phyloP scores from a whole-genome alignment of 92 coral and sea anemone genomes.

The Palythoa grandis region DNA sequence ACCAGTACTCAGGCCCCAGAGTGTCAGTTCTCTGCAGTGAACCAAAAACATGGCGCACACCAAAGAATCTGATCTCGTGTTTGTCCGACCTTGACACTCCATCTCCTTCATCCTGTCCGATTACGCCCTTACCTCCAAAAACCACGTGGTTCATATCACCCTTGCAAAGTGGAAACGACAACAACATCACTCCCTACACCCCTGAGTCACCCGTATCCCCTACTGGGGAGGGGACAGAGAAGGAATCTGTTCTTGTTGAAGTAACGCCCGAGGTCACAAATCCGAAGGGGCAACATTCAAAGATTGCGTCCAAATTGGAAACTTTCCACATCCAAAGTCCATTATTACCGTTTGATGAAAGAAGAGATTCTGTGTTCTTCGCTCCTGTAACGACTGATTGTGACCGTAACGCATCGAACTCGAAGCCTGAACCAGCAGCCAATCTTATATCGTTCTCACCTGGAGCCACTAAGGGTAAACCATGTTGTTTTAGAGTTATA shows the following conservation, averaged over 20 bases:
- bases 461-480: conserved; percentile 7
- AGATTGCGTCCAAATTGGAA: conserved; percentile 23
- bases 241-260: conserved; percentile 20
- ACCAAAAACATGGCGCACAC: conserved; percentile 49
- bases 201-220: conserved; percentile 26
- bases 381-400: conserved; percentile 43
- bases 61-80: conserved; percentile 50
- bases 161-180: neutral
- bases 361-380: conserved; percentile 88
- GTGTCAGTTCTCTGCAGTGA: conserved; percentile 24
- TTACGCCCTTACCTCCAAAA: conserved; percentile 68
- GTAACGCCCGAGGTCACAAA: conserved; percentile 22
- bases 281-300: neutral
- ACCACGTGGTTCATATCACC: conserved; percentile 74
- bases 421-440: neutral
- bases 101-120: conserved; percentile 65
- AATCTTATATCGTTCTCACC: conserved; percentile 39
- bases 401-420: neutral
- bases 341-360: neutral
- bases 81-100: conserved; percentile 73
- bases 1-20: neutral
- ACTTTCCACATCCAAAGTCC: conserved; percentile 40
- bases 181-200: conserved; percentile 29
- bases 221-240: neutral
- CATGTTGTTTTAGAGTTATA: neutral